Evolutionary conservation across 2,797 vertebrate species (phyloP).

Genomic region (Pangasius macronema): DNA sequence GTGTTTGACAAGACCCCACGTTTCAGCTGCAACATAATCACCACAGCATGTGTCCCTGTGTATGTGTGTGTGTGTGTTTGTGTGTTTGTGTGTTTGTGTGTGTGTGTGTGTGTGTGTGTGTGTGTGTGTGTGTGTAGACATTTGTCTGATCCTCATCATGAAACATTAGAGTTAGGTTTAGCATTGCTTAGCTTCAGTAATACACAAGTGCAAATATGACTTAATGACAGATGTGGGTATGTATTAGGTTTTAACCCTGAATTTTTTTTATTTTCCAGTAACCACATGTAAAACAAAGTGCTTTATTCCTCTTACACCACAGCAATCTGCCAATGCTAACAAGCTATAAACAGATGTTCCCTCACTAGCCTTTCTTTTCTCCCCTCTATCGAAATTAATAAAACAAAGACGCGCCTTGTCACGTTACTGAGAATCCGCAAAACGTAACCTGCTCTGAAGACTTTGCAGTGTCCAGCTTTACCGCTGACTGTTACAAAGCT

Average conservation of each 20-base stretch:
- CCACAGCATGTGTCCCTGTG: background rate
- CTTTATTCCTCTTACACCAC: no score
- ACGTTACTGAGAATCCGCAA: no score
- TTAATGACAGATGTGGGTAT: background rate
- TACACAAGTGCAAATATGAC: background rate
- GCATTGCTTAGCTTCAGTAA: background rate
- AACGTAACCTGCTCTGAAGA: no score
- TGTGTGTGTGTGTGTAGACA: background rate
- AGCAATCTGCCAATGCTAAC: background rate
- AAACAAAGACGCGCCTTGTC: no score
- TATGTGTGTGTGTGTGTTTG: background rate
- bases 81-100: no score
- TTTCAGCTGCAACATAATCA: background rate
- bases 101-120: background rate
- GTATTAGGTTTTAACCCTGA: no score
- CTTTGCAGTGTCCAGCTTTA: background rate
- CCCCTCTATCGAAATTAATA: no score
- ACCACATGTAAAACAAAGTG: no score
- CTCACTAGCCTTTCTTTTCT: no score
- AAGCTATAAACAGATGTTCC: no score
- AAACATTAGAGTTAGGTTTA: background rate
- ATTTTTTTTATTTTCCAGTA: no score
- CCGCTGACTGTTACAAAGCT: background rate
- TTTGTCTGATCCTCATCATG: background rate
- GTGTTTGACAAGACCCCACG: slow-evolving; percentile 16